Conservation (phyloP, 1,140 invertebrate species). For the Tetragonula clypearis region DNA sequence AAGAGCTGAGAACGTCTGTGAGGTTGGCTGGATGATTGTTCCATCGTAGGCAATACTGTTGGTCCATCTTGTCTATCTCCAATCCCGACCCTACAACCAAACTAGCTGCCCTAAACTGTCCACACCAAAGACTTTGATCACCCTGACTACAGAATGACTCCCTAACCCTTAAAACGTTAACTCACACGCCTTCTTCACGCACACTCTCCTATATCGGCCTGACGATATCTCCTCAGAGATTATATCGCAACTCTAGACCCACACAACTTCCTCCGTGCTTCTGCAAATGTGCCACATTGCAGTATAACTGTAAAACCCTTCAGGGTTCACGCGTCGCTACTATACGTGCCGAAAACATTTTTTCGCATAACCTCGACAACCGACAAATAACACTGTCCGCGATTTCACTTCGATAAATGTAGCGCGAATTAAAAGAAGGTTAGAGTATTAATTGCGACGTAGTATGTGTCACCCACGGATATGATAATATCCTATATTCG, state of each 20-base stretch:
- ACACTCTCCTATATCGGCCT: slow-evolving; percentile 61
- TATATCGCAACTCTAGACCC: slow-evolving; percentile 71
- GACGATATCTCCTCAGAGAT: slow-evolving; percentile 63
- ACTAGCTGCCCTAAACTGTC: slow-evolving; percentile 72
- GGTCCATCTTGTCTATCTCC: slow-evolving; percentile 88
- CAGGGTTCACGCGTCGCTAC: slow-evolving; percentile 80
- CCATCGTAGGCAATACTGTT: slow-evolving; percentile 97
- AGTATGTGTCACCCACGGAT: slow-evolving; percentile 71
- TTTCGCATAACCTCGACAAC: slow-evolving; percentile 78
- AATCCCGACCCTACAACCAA: slow-evolving; percentile 80
- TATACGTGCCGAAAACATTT: slow-evolving; percentile 80
- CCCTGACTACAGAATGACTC: slow-evolving; percentile 64
- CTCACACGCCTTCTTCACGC: slow-evolving; percentile 66
- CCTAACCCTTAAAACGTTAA: slow-evolving; percentile 71
- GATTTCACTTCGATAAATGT: slow-evolving; percentile 52
- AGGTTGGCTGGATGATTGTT: slow-evolving; percentile 96
- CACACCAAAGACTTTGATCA: slow-evolving; percentile 60
- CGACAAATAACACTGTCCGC: slow-evolving; percentile 33
- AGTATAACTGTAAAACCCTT: slow-evolving; percentile 83
- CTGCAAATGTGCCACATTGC: slow-evolving; percentile 82
- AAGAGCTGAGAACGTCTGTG: slow-evolving; percentile 92
- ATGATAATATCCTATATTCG: slow-evolving; percentile 66
- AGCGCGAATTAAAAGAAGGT: slow-evolving; percentile 61
- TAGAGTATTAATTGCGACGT: slow-evolving; percentile 74
- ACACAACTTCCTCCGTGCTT: slow-evolving; percentile 79